Evolutionary conservation across 1,140 invertebrate genomes (phyloP).

Genomic region (Drepana arcuata): DNA sequence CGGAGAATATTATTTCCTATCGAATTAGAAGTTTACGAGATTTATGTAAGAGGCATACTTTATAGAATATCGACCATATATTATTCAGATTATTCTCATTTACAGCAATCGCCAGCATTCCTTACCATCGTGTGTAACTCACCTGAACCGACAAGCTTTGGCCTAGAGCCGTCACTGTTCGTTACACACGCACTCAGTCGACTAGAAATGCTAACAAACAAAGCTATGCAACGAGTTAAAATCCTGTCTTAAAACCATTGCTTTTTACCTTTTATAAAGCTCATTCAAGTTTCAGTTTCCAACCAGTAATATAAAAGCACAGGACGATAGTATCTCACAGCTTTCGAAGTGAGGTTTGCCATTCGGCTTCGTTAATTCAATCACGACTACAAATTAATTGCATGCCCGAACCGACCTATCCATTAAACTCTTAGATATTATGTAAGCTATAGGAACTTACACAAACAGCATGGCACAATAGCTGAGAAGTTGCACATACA

Average conservation of each 20-base stretch:
- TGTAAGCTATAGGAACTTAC: constrained; percentile 1
- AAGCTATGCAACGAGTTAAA: too few relatives aligned
- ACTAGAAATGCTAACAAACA: constrained; percentile 13
- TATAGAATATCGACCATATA: too few relatives aligned
- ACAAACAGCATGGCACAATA: too few relatives aligned
- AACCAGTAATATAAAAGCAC: constrained; percentile 13
- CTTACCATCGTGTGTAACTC: constrained; percentile 14
- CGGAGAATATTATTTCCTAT: too few relatives aligned
- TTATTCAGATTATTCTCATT: too few relatives aligned
- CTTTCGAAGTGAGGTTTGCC: constrained; percentile 28
- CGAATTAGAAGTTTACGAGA: too few relatives aligned
- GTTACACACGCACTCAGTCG: constrained; percentile 22
- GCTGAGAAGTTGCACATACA: too few relatives aligned
- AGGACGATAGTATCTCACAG: constrained; percentile 20
- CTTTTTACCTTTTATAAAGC: too few relatives aligned
- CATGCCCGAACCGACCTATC: constrained; percentile 10
- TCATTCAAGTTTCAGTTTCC: constrained; percentile 1
- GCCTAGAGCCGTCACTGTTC: constrained; percentile 33
- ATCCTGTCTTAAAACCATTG: too few relatives aligned
- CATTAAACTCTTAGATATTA: constrained; percentile 13
- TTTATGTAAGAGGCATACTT: too few relatives aligned
- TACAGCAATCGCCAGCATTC: too few relatives aligned
- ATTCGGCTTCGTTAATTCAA: constrained; percentile 36
- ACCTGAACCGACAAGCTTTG: constrained; percentile 30
- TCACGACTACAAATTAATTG: constrained; percentile 41